Conservation (phyloP, 2,113 vertebrate species). For the Zapus hudsonius region DNA sequence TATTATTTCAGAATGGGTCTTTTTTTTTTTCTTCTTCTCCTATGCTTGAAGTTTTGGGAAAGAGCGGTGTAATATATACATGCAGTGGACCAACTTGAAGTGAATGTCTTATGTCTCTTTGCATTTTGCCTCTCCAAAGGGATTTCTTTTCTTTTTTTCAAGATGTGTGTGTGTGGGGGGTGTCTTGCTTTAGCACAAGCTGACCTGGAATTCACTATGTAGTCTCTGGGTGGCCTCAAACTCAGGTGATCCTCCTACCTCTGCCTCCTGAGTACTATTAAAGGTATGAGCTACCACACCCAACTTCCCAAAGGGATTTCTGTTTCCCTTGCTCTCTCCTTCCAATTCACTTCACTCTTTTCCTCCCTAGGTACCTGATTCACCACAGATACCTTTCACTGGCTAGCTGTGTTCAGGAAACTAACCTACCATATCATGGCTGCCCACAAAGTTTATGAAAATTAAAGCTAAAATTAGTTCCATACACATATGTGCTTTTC, state of each 20-base stretch:
- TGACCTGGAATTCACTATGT: too few species aligned
- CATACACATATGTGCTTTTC: background rate
- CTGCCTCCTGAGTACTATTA: too few species aligned
- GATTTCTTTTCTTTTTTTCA: too few species aligned
- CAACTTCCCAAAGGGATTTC: too few species aligned
- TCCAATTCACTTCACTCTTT: too few species aligned
- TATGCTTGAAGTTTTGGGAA: background rate
- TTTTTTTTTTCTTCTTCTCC: background rate
- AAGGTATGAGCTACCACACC: too few species aligned
- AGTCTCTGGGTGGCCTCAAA: too few species aligned
- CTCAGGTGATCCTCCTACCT: too few species aligned
- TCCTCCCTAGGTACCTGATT: background rate
- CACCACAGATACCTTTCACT: background rate
- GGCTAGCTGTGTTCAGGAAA: background rate
- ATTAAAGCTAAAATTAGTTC: background rate
- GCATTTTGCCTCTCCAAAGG: background rate
- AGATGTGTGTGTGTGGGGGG: too few species aligned
- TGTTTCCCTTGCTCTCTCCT: fast-evolving
- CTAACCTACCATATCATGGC: background rate
- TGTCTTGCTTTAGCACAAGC: too few species aligned
- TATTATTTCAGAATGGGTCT: background rate
- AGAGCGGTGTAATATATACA: background rate
- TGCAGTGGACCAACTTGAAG: background rate
- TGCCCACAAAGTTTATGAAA: background rate
- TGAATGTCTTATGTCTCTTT: background rate